These are phyloP conservation scores for Macrosiphum euphorbiae DNA, from an alignment of 2,888 invertebrate genomes.

Conservation along the genomic window DNA sequence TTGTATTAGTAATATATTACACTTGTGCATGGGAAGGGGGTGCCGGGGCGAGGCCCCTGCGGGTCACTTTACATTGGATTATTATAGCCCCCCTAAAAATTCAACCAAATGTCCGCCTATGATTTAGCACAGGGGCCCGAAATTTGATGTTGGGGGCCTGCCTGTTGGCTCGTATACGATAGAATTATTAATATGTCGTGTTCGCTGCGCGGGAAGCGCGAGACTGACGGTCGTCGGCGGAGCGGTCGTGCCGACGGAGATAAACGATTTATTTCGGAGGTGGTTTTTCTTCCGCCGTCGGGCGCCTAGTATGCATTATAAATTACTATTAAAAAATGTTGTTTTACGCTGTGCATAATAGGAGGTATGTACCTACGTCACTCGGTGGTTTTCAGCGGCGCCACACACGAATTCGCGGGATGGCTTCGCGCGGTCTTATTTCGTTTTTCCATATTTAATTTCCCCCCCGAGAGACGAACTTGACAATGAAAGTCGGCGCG, in stretches of 20 bases:
- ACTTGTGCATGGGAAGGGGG: no score
- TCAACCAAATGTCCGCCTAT: no score
- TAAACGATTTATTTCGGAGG: background rate
- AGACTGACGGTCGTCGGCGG: background rate
- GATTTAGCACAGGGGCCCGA: no score
- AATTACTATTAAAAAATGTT: background rate
- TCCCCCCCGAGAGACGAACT: background rate
- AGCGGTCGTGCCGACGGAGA: background rate
- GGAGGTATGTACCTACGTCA: background rate
- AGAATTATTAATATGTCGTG: background rate
- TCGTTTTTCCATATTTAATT: background rate
- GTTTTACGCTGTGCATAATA: background rate
- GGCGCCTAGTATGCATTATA: background rate
- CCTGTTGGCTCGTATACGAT: background rate
- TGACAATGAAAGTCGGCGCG: conserved; percentile 31
- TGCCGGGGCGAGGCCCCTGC: no score
- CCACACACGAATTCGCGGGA: background rate
- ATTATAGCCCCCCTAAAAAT: no score
- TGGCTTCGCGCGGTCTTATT: background rate
- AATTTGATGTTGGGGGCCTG: no score
- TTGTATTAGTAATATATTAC: no score
- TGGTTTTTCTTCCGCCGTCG: background rate
- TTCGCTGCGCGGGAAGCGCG: background rate
- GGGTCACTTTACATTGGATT: no score
- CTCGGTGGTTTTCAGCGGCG: background rate